phyloP scores from a whole-genome alignment of 2,113 vertebrate genomes.

The Myxocyprinus asiaticus region DNA sequence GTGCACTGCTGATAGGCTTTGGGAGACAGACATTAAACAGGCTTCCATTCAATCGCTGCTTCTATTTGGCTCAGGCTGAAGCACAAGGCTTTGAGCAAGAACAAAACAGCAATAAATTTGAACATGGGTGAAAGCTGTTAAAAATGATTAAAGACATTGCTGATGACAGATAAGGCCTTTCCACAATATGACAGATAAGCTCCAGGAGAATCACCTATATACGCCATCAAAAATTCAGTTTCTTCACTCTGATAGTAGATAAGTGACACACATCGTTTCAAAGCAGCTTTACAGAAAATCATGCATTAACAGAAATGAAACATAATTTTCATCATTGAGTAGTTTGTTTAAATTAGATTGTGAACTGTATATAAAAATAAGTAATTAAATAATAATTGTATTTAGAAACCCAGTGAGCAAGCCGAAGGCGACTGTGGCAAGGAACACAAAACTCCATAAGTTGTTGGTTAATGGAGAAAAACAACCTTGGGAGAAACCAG shows the following conservation, averaged over 20 bases:
- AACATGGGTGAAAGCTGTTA: slow-evolving; percentile 66
- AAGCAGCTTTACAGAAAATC: too few species aligned
- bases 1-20: slow-evolving; percentile 33
- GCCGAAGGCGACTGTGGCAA: too few species aligned
- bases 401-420: too few species aligned
- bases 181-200: slow-evolving; percentile 78
- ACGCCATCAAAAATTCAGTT: slow-evolving; percentile 75
- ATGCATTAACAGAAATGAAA: too few species aligned
- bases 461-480: too few species aligned
- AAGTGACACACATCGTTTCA: too few species aligned
- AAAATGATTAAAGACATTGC: slow-evolving; percentile 78
- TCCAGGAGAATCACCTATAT: slow-evolving; percentile 71
- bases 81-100: slow-evolving; percentile 60
- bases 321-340: too few species aligned
- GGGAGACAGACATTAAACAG: slow-evolving; percentile 51
- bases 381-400: too few species aligned
- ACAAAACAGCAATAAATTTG: slow-evolving; percentile 64
- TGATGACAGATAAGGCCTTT: slow-evolving; percentile 81
- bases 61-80: slow-evolving; percentile 48
- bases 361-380: too few species aligned
- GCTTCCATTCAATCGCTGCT: slow-evolving; percentile 30
- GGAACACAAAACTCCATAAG: too few species aligned
- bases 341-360: too few species aligned
- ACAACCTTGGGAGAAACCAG: too few species aligned
- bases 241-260: slow-evolving; percentile 75